These are phyloP conservation scores for Eristalis pertinax DNA, from an alignment of 2,888 invertebrate genomes.

Conservation along the genomic window DNA sequence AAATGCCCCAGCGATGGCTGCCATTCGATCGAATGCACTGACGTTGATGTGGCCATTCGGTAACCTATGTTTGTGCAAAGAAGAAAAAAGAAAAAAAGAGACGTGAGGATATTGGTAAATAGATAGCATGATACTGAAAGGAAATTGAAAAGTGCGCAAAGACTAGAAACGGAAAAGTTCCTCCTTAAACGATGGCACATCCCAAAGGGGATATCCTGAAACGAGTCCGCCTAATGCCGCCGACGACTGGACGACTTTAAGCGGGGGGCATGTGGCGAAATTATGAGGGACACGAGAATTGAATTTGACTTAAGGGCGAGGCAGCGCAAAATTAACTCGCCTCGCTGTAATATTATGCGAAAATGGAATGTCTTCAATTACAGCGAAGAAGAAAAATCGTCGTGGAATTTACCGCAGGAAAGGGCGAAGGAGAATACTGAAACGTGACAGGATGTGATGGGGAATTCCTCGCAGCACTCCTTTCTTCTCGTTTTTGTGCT, in stretches of 20 bases:
- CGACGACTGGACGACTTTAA: not conserved
- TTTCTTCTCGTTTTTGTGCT: constrained; percentile 8
- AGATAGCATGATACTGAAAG: not conserved
- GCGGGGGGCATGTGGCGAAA: not conserved
- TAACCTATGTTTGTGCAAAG: constrained; percentile 83
- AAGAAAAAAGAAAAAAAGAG: constrained; percentile 52
- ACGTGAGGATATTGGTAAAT: constrained; percentile 14
- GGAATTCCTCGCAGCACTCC: too few relatives aligned
- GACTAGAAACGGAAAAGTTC: not conserved
- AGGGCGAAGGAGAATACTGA: not conserved
- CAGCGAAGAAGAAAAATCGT: constrained; percentile 27
- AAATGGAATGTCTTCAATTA: constrained; percentile 66
- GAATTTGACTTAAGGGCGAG: constrained; percentile 18
- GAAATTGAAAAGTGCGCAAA: constrained; percentile 42
- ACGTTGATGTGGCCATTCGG: constrained; percentile 93
- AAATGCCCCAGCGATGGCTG: constrained; percentile 81
- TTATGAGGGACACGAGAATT: constrained; percentile 50
- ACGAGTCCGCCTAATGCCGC: too few relatives aligned
- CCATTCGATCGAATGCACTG: constrained; percentile 82
- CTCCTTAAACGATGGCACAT: not conserved
- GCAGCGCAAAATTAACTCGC: constrained; percentile 32
- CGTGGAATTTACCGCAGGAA: constrained; percentile 17
- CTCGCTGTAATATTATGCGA: constrained; percentile 48
- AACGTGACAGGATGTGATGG: constrained; percentile 63
- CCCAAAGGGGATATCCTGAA: too few relatives aligned